phyloP scores from a whole-genome alignment of 1,140 invertebrate genomes.

The Drosophila yakuba region DNA sequence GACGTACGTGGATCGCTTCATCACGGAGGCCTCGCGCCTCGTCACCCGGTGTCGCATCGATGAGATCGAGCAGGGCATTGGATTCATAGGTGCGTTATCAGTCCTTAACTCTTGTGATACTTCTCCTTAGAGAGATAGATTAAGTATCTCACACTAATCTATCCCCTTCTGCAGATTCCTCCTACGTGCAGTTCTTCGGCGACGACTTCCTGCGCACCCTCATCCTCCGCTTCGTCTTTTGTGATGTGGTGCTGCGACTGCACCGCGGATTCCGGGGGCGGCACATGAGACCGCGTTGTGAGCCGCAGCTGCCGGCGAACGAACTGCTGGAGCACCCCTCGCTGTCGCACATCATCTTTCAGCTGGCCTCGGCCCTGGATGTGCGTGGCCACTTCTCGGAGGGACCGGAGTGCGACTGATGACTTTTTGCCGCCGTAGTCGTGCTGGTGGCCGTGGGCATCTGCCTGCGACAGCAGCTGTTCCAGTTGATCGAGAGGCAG shows the following conservation, averaged over 20 bases:
- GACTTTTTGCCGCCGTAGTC: conserved; percentile 71
- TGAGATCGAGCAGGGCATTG: conserved; percentile 86
- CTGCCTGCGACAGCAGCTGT: conserved; percentile 58
- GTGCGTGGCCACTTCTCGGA: conserved; percentile 91
- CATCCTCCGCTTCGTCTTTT: conserved; percentile 96
- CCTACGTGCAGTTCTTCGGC: conserved; percentile 94
- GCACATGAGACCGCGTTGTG: conserved; percentile 93
- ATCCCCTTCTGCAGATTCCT: conserved; percentile 87
- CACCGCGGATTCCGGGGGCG: conserved; percentile 93
- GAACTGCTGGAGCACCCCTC: conserved; percentile 95
- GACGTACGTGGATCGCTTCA: conserved; percentile 94
- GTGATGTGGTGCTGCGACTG: conserved; percentile 93
- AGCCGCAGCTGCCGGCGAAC: conserved; percentile 93
- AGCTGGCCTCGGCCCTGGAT: conserved; percentile 93
- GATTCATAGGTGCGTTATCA: conserved; percentile 73
- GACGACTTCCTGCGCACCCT: conserved; percentile 96
- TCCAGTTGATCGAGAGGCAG: conserved; percentile 50
- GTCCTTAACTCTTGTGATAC: too few relatives aligned
- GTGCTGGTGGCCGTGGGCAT: conserved; percentile 40
- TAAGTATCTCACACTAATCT: too few relatives aligned
- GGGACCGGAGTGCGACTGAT: conserved; percentile 90
- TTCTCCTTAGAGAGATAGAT: too few relatives aligned
- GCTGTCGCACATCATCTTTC: conserved; percentile 92
- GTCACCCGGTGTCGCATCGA: conserved; percentile 93
- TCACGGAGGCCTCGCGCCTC: conserved; percentile 94